These are phyloP conservation scores for Sarcophaga bullata DNA, from an alignment of 1,140 invertebrate species.

Conservation along the genomic window DNA sequence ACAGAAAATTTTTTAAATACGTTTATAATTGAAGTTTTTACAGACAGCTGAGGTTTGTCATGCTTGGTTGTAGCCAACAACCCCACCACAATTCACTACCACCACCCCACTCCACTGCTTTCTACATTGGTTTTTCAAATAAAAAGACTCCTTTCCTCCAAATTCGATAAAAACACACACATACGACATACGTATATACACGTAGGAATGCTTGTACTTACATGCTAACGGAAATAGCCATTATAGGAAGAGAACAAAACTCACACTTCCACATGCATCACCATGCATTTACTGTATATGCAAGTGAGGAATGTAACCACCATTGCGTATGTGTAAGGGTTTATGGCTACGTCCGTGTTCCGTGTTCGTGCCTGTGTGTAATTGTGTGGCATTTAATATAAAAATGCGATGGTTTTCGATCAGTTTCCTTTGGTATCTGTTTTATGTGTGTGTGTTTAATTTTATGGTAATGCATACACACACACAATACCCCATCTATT, in stretches of 20 bases:
- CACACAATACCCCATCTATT: too few species aligned
- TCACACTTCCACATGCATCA: too few species aligned
- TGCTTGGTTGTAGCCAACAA: slow-evolving; percentile 15
- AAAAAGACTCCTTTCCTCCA: too few species aligned
- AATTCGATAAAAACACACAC: not conserved
- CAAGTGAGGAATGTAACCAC: too few species aligned
- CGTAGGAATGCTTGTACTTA: too few species aligned
- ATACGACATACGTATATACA: too few species aligned
- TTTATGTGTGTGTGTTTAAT: not conserved
- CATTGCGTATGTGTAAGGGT: too few species aligned
- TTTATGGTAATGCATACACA: slow-evolving; percentile 4
- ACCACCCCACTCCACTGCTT: too few species aligned
- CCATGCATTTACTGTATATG: slow-evolving; percentile 6
- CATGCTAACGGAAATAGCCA: not conserved
- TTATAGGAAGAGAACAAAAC: slow-evolving; percentile 32
- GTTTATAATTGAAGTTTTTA: slow-evolving; percentile 42
- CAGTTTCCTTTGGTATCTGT: slow-evolving; percentile 8
- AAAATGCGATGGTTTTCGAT: not conserved
- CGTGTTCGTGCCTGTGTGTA: slow-evolving; percentile 1
- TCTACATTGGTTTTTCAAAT: not conserved
- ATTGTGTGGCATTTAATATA: slow-evolving; percentile 32
- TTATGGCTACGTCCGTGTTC: not conserved
- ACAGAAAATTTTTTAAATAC: slow-evolving; percentile 36
- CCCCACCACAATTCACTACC: not conserved
- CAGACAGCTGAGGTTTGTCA: slow-evolving; percentile 42